Evolutionary conservation across 2,888 invertebrate genomes (phyloP), one percentile per base, ranked within the genome.

Genomic region (Epistrophe grossulariae): DNA sequence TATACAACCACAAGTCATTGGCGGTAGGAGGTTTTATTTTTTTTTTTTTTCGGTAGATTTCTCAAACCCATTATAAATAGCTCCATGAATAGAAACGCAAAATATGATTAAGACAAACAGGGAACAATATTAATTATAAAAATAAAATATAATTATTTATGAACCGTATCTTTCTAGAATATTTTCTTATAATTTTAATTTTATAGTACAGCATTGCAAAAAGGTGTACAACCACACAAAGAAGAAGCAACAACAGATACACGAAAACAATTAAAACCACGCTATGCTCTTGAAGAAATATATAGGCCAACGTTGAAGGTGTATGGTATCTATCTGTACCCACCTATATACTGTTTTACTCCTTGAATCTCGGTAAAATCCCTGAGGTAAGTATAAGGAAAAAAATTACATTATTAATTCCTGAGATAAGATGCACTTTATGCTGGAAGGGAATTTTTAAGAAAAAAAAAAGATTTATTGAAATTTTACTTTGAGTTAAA

Each of bases 401-500:
- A 70, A 55, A 40, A 70, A 50, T 68, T 55, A 40, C n/a, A 13
- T 17, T 70, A 40, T 55, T 28, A 55, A 55, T 55, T 40, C n/a
- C 70, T 28, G 40, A 50, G 40, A 70, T 55, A 70, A 55, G 70
- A 70, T 70, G 70, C 70, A 70, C 55, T 70, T 55, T 55, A 28
- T 55, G 40, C 24, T 40, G 10, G 19, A 55, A 55, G 35, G 19
- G 10, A 70, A 15, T 40, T 38, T 59, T 17, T 59, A 6, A 10
- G 5, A 35, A 60, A 35, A 70, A 55, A 55, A 55, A 17, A 24
- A 24, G 24, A 68, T 52, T 38, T 52, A 68, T 52, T 19, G n/a
- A 70, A 70, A 70, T 55, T 28, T 55, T 52, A 28, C 55, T 70
- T 43, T 70, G 70, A 70, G 70, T 66, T 17, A 68, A 19, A 35